A percentile compares a stretch with the other conserved stretches of the same genome.
phyloP scores from a whole-genome alignment of 2,797 vertebrate species.

The Calcarius lapponicus region DNA sequence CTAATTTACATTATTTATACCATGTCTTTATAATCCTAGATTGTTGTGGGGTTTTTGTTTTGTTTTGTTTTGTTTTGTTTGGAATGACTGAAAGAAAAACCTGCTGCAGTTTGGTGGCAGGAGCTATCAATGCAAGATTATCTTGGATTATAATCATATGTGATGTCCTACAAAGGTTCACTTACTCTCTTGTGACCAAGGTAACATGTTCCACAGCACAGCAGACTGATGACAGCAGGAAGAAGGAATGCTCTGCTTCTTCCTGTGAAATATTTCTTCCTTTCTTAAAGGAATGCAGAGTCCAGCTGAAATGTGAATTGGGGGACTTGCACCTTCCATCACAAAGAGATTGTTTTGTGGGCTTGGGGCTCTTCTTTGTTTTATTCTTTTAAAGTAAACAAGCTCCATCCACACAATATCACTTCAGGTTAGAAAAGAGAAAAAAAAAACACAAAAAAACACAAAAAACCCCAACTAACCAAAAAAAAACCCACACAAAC shows the following conservation, averaged over 20 bases:
- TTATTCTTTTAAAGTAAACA: not conserved
- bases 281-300: conserved; percentile 55
- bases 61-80: conserved; percentile 58
- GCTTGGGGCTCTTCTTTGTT: conserved; percentile 17
- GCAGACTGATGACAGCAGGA: conserved; percentile 46
- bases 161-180: conserved; percentile 56
- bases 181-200: conserved; percentile 62
- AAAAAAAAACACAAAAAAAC: not conserved
- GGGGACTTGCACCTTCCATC: conserved; percentile 60
- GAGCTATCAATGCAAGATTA: conserved; percentile 68
- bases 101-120: conserved; percentile 62
- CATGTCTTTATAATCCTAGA: conserved; percentile 76
- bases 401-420: conserved; percentile 36
- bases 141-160: conserved; percentile 55
- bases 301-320: conserved; percentile 49
- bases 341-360: conserved; percentile 47
- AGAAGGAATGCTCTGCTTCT: conserved; percentile 11
- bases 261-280: conserved; percentile 37
- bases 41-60: conserved; percentile 53
- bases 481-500: not conserved
- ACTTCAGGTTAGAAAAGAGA: conserved; percentile 38
- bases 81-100: conserved; percentile 67
- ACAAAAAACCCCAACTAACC: not conserved
- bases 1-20: conserved; percentile 78
- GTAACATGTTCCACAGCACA: conserved; percentile 47